These are phyloP conservation scores for Megalonaias nervosa DNA, from an alignment of 1,140 invertebrate species.

Conservation along the genomic window DNA sequence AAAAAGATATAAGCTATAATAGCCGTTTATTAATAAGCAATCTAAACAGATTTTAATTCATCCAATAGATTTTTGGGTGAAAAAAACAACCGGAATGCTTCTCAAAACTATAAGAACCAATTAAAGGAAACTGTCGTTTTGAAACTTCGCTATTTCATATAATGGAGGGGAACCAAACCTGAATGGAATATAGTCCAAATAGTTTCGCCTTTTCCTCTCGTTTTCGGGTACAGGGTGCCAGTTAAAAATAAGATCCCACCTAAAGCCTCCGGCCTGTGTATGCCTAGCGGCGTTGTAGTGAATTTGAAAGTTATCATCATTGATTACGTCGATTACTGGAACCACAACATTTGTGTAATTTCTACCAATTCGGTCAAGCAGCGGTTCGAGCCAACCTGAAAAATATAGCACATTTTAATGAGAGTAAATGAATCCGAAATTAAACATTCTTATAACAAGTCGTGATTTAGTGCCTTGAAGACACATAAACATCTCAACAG, in stretches of 20 bases:
- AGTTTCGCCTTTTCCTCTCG: constrained; percentile 70
- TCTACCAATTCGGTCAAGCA: constrained; percentile 80
- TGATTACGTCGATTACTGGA: constrained; percentile 98
- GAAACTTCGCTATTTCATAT: no score
- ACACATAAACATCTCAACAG: no score
- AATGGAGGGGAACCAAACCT: not conserved
- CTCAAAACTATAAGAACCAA: no score
- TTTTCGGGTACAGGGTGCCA: constrained; percentile 88
- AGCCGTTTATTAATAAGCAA: no score
- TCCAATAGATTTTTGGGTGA: no score
- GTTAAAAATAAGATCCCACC: constrained; percentile 91
- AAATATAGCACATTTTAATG: not conserved
- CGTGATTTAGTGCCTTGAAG: no score
- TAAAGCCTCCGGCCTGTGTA: constrained; percentile 83
- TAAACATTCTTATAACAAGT: no score
- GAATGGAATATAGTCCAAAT: constrained; percentile 74
- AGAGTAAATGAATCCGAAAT: no score
- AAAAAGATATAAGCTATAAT: no score
- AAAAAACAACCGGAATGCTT: no score
- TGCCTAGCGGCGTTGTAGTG: constrained; percentile 72
- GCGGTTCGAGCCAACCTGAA: constrained; percentile 92
- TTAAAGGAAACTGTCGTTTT: no score
- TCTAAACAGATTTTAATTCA: no score
- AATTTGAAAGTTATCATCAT: constrained; percentile 95
- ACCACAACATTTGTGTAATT: constrained; percentile 87